Conservation (phyloP, 2,888 invertebrate species). For the Papilio protenor region DNA sequence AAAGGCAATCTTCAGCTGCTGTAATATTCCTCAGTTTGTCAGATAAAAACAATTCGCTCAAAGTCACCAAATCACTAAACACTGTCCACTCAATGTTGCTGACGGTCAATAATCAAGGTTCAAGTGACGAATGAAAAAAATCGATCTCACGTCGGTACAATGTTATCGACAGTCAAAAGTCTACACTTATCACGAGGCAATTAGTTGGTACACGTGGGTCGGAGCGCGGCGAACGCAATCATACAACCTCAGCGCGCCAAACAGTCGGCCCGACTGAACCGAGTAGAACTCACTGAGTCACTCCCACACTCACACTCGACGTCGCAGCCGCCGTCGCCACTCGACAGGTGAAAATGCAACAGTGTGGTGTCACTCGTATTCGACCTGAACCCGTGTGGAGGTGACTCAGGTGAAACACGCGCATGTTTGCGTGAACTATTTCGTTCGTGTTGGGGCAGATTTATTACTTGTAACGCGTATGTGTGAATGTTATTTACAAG, state of each 20-base stretch:
- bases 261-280: constrained; percentile 78
- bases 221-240: constrained; percentile 51
- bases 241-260: constrained; percentile 76
- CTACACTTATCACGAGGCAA: constrained; percentile 71
- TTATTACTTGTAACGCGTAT: constrained; percentile 59
- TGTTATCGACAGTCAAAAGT: constrained; percentile 72
- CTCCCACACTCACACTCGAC: constrained; percentile 65
- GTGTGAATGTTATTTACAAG: constrained; percentile 66
- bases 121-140: constrained; percentile 49
- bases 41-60: constrained; percentile 64
- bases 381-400: constrained; percentile 74
- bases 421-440: constrained; percentile 75
- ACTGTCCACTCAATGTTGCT: constrained; percentile 65
- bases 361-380: constrained; percentile 74
- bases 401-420: constrained; percentile 71
- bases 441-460: constrained; percentile 77
- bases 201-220: constrained; percentile 75
- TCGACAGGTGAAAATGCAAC: constrained; percentile 81
- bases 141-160: constrained; percentile 52
- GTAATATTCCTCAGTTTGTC: constrained; percentile 80
- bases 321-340: constrained; percentile 45
- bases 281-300: constrained; percentile 61
- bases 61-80: constrained; percentile 71
- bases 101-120: constrained; percentile 52
- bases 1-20: constrained; percentile 72